Percentiles rank a stretch among this genome's conserved stretches.
phyloP scores from a whole-genome alignment of 2,888 invertebrate genomes.

The Drosophila pseudotalamancana region DNA sequence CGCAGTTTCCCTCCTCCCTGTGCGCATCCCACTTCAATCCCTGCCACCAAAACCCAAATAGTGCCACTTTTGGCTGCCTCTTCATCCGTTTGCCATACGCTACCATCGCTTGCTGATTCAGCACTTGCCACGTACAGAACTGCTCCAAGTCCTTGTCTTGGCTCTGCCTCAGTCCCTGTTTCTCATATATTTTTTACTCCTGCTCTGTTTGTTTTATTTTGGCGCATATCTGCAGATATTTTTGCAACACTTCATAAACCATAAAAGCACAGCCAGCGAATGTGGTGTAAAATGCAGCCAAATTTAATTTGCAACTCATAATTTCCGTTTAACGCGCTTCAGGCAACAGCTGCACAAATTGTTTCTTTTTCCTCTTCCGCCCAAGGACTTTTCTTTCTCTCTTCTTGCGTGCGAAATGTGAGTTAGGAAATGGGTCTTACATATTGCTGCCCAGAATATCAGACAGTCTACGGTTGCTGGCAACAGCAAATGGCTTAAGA shows the following conservation, averaged over 20 bases:
- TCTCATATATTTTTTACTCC: slow-evolving; percentile 26
- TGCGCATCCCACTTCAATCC: slow-evolving; percentile 29
- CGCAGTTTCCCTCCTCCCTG: background rate
- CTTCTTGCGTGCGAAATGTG: background rate
- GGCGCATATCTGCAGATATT: slow-evolving; percentile 66
- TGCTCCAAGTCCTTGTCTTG: slow-evolving; percentile 18
- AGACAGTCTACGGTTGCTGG: too few species aligned
- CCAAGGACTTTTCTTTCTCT: background rate
- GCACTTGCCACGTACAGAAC: slow-evolving; percentile 31
- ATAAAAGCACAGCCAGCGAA: slow-evolving; percentile 59
- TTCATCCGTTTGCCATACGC: slow-evolving; percentile 52
- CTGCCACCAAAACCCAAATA: slow-evolving; percentile 54
- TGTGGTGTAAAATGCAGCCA: slow-evolving; percentile 63
- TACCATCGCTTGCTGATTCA: slow-evolving; percentile 61
- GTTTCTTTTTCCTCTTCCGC: slow-evolving; percentile 10
- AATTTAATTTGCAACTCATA: slow-evolving; percentile 75
- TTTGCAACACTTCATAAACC: slow-evolving; percentile 76
- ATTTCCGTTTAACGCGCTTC: slow-evolving; percentile 53
- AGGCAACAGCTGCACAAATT: slow-evolving; percentile 46
- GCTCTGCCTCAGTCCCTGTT: background rate
- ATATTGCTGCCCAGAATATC: background rate
- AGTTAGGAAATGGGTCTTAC: background rate
- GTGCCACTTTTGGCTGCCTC: slow-evolving; percentile 58
- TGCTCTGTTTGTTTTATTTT: slow-evolving; percentile 47
- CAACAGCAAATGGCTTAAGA: too few species aligned